phyloP scores from a whole-genome alignment of 2,113 vertebrate species.

The Sebastes fasciatus region DNA sequence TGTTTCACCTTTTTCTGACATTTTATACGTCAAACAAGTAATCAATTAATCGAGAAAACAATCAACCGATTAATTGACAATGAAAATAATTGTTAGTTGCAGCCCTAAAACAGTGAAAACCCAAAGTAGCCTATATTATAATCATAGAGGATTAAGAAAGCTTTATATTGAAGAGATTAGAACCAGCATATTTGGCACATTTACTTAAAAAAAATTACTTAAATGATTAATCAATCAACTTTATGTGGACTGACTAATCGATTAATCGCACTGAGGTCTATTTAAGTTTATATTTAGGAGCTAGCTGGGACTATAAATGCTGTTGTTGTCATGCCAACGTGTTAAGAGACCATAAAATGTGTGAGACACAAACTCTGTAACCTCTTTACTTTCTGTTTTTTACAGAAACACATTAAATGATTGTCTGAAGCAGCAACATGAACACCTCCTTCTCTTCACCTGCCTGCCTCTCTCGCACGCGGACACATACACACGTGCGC shows the following conservation, averaged over 20 bases:
- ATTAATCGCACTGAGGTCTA: neutral
- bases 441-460: slow-evolving; percentile 26
- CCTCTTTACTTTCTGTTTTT: neutral
- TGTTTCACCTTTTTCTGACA: too few species aligned
- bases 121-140: neutral
- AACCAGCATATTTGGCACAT: neutral
- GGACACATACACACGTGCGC: neutral
- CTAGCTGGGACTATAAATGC: neutral
- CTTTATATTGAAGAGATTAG: neutral
- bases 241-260: neutral
- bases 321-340: neutral
- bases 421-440: too few species aligned
- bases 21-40: too few species aligned
- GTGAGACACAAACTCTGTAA: neutral
- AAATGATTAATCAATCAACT: neutral
- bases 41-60: too few species aligned
- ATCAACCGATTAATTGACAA: too few species aligned
- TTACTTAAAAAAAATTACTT: neutral
- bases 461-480: slow-evolving; percentile 35
- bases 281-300: neutral
- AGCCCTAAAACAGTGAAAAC: neutral
- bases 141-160: neutral
- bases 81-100: too few species aligned
- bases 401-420: neutral
- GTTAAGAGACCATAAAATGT: neutral